Conservation (phyloP, 2,797 vertebrate genomes). For the Neoniphon sammara region DNA sequence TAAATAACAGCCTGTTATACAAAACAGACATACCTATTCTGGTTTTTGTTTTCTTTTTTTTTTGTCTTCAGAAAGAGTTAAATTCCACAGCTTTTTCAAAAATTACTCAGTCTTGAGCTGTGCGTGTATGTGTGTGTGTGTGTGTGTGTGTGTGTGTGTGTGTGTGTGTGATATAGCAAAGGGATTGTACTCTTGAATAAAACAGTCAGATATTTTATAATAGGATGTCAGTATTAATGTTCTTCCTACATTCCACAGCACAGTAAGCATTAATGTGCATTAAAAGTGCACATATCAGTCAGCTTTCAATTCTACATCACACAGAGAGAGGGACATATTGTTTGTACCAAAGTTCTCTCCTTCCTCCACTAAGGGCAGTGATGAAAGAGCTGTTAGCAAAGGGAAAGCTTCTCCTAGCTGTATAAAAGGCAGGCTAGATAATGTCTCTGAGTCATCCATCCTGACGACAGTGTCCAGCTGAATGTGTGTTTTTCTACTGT, state of each 20-base stretch:
- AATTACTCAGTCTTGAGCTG: background rate
- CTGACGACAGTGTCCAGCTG: slow-evolving; percentile 51
- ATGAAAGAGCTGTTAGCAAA: slow-evolving; percentile 61
- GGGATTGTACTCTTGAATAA: background rate
- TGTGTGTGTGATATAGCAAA: background rate
- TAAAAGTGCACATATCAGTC: slow-evolving; percentile 58
- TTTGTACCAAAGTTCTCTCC: slow-evolving; percentile 60
- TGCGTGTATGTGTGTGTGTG: no score
- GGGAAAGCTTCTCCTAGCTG: slow-evolving; percentile 61
- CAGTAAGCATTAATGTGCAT: background rate
- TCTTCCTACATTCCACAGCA: background rate
- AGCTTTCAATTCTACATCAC: slow-evolving; percentile 73
- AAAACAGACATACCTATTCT: background rate
- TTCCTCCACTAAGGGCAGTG: slow-evolving; percentile 45
- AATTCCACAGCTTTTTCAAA: background rate
- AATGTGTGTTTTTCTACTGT: slow-evolving; percentile 49
- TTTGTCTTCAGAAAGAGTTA: background rate
- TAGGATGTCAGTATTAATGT: slow-evolving; percentile 25
- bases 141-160: no score
- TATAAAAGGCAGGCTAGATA: slow-evolving; percentile 20
- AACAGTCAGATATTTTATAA: background rate
- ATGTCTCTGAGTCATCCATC: slow-evolving; percentile 43
- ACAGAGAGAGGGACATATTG: slow-evolving; percentile 71
- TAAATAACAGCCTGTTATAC: slow-evolving; percentile 13
- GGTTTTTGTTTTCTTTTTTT: background rate